Base-by-base conservation (phyloP, 2,797 vertebrate species). In the Lutjanus argentimaculatus region DNA sequence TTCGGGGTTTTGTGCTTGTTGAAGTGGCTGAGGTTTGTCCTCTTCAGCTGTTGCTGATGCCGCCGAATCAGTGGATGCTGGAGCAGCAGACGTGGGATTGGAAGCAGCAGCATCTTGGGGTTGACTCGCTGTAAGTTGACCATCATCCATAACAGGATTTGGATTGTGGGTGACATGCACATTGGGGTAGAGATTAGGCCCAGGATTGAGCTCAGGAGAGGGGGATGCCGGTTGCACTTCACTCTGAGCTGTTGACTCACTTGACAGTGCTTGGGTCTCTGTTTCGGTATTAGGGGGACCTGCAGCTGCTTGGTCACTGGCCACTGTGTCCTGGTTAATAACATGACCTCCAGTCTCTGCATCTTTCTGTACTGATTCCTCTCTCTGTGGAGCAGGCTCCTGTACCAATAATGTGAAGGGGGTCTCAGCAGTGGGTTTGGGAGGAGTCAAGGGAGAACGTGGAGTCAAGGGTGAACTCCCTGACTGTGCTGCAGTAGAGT, bases 171-270 rank as follows among this genome's bases (percentile, higher is more conserved):
- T 90, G 61, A 94, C 88, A 17, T 89, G 90, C 11, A 95, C 88
- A 61, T 76, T 93, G 15, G 94, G 94, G 83, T 93, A 93, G 43
- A 95, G 93, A 84, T 92, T 95, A 57, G 92, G 93, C 65, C 79
- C 85, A 22, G 93, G 88, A 78, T 89, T 92, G 68, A 74, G 45
- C 67, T 91, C 91, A 36, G 93, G 88, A 59, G 90, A 92, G 7
- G 82, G 84, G 1, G 87, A 78, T 2, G 77, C 80, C 65, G 76
- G 80, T 40, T 58, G 75, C 7, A 45, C 67, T 67, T 77, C 77
- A 2, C 46, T 82, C 16, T 61, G 68, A 61, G 64, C 19, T 16
- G 74, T 64, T 8, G 81, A 70, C 67, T 89, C 86, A 25, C 25
- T 48, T 17, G 49, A 71, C 57, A 66, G 75, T 22, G 25, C 10